These are phyloP conservation scores for Drosophila littoralis DNA, from an alignment of 1,140 invertebrate species.

Conservation along the genomic window DNA sequence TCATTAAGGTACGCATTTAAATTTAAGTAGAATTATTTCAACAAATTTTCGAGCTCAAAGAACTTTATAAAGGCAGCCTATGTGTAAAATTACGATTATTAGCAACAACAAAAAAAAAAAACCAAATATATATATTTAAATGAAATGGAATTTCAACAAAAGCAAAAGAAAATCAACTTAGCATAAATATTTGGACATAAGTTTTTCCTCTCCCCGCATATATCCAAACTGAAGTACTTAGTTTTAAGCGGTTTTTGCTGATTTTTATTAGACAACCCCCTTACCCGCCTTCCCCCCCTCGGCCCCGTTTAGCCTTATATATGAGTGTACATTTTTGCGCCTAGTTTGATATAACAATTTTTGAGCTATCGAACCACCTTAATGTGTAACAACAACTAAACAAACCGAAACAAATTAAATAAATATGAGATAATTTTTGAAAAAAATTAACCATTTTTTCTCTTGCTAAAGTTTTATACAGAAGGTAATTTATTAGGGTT, in stretches of 20 bases:
- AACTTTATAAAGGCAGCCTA: constrained; percentile 64
- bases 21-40: constrained; percentile 73
- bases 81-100: constrained; percentile 31
- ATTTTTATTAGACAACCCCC: background rate
- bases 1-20: constrained; percentile 53
- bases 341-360: constrained; percentile 69
- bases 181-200: constrained; percentile 73
- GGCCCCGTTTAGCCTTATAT: constrained; percentile 58
- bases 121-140: constrained; percentile 28
- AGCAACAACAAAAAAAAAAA: constrained; percentile 53
- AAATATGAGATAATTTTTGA: constrained; percentile 74
- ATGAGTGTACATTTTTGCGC: constrained; percentile 43
- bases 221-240: constrained; percentile 44
- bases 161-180: constrained; percentile 37
- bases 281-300: background rate
- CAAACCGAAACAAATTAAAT: constrained; percentile 64
- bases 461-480: no score
- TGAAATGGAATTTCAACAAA: constrained; percentile 72
- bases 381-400: constrained; percentile 71
- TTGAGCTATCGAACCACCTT: constrained; percentile 80
- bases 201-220: constrained; percentile 46
- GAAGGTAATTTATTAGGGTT: no score
- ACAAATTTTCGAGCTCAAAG: constrained; percentile 60
- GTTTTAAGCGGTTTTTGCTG: constrained; percentile 55
- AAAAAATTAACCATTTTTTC: background rate